Base-by-base conservation (phyloP, 2,888 invertebrate species). In the Lepetodrilus schrolli region DNA sequence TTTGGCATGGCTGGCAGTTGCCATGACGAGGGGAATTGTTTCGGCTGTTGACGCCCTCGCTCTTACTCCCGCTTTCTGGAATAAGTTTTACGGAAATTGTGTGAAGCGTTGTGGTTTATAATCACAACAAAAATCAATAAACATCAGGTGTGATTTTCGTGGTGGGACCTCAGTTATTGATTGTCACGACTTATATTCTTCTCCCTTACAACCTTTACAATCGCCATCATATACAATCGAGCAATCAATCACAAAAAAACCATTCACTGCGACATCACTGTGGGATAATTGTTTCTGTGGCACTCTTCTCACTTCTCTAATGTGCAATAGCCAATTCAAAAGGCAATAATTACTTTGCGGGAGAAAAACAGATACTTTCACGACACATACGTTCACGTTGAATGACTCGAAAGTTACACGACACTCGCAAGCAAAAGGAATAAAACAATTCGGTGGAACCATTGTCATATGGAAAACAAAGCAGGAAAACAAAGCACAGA, bases 71-170 rank as follows among this genome's bases (percentile, higher is more conserved):
- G 23, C 23, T 38, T 38, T 37, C 37, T 38, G 37, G 36, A 30
- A 38, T 49, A 36, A 50, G 30, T 13, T 21, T 23, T 34, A 70
- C 70, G 70, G 70, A 70, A 70, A 70, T 70, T 70, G 70, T 70
- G 70, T 38, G 49, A 48, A 36, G 50, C 49, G 49, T 20, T 70
- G 49, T 70, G 36, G 34, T 13, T 50, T 23, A 50, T 36, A 70
- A 50, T 37, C 49, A 34, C 50, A 37, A 50, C 36, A 7, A 21
- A n/a, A 49, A 50, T 50, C 49, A 37, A 50, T 50, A 50, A 21
- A 49, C 50, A 50, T 70, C 70, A 70, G 70, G 70, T 70, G 70
- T 50, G 70, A 70, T 70, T 68, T 70, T 70, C 70, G 50, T 38
- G 50, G 49, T 47, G 68, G 30, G 47, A 37, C 10, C 47, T 58